Evolutionary conservation across 1,140 invertebrate genomes (phyloP).

Genomic region (Anastrepha ludens): DNA sequence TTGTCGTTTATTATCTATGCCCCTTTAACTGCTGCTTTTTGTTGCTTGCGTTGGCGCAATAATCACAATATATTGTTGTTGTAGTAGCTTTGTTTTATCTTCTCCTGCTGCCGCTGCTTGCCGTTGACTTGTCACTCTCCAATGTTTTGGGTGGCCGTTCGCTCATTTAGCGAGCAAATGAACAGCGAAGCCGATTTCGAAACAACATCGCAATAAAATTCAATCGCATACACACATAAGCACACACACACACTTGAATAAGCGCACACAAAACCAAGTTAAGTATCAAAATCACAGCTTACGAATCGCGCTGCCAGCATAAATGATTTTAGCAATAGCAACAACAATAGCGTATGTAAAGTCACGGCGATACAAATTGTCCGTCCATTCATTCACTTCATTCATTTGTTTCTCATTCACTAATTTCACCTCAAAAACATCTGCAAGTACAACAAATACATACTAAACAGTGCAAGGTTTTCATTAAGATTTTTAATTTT

Average conservation of each 20-base stretch:
- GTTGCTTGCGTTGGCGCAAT: not conserved
- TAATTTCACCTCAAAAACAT: not conserved
- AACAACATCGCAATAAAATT: not conserved
- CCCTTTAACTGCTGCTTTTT: not conserved
- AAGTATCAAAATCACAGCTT: not conserved
- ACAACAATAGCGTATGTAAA: not conserved
- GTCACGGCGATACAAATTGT: not conserved
- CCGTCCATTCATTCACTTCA: conserved; percentile 3
- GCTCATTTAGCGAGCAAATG: conserved; percentile 12
- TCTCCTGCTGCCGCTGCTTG: not conserved
- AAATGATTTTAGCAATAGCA: not conserved
- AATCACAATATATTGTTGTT: not conserved
- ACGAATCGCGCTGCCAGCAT: not conserved
- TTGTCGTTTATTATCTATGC: conserved; percentile 1
- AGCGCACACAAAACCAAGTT: not conserved
- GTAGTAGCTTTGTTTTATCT: not conserved
- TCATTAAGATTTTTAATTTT: conserved; percentile 39
- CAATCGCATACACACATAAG: not conserved
- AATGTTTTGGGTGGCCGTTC: conserved; percentile 3
- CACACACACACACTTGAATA: not conserved
- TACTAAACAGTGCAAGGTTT: not conserved
- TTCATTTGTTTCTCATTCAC: conserved; percentile 14
- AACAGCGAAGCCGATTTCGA: conserved; percentile 19
- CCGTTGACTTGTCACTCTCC: not conserved
- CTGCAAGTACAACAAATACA: too few relatives aligned